Evolutionary conservation across 1,140 invertebrate species (phyloP).

Genomic region (Subanguina moxae): DNA sequence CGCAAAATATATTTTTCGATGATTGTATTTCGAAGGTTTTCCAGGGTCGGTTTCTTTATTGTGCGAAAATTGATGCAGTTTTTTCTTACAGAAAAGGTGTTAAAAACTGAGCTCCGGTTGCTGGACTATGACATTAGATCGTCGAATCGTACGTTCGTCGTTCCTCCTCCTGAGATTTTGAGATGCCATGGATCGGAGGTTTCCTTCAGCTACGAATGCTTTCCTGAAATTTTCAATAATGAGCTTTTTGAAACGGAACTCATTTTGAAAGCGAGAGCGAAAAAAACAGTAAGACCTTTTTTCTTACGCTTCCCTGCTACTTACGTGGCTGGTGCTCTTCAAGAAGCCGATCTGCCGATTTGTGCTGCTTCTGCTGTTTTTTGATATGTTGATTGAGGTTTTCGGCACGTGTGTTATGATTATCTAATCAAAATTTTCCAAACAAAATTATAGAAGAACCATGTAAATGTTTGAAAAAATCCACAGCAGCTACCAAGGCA

Average conservation of each 20-base stretch:
- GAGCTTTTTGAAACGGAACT: constrained; percentile 51
- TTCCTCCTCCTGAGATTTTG: constrained; percentile 82
- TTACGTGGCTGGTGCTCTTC: too few species aligned
- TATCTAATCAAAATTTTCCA: too few species aligned
- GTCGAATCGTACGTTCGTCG: constrained; percentile 87
- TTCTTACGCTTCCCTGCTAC: too few species aligned
- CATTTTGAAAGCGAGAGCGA: constrained; percentile 15
- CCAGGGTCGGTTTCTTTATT: constrained; percentile 8
- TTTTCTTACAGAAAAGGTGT: constrained; percentile 5
- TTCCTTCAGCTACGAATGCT: constrained; percentile 53
- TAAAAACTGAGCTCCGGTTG: constrained; percentile 20
- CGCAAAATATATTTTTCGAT: constrained; percentile 85
- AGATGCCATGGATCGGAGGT: constrained; percentile 52
- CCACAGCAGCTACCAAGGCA: too few species aligned
- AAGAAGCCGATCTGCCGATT: too few species aligned
- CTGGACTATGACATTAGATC: constrained; percentile 60
- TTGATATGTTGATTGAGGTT: too few species aligned
- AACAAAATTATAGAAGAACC: too few species aligned
- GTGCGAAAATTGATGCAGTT: not conserved
- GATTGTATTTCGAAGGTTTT: constrained; percentile 79
- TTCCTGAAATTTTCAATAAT: constrained; percentile 44
- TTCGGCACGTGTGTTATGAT: too few species aligned
- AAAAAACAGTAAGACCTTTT: too few species aligned
- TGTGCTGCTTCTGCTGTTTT: too few species aligned
- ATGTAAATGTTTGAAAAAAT: too few species aligned